Evolutionary conservation across 2,797 vertebrate genomes (phyloP).

Genomic region (Sebastes elongatus): DNA sequence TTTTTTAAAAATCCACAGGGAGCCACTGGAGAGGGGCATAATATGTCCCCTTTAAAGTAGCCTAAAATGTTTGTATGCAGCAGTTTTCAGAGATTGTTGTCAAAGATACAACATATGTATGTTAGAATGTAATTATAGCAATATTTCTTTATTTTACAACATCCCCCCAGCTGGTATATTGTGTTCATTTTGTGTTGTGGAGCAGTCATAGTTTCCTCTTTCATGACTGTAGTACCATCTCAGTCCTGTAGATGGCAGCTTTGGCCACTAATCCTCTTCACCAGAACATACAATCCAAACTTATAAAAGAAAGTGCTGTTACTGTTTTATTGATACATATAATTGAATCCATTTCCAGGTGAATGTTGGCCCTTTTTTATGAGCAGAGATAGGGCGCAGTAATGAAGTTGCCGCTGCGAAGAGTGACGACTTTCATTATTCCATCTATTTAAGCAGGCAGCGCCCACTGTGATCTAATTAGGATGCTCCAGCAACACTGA

Average conservation of each 20-base stretch:
- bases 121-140: background rate
- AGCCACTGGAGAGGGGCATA: too few species aligned
- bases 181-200: accelerated
- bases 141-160: background rate
- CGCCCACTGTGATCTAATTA: conserved; percentile 77
- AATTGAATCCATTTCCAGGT: conserved; percentile 64
- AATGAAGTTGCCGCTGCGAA: conserved; percentile 68
- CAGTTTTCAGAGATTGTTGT: too few species aligned
- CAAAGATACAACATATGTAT: background rate
- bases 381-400: conserved; percentile 32
- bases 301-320: background rate
- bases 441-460: conserved; percentile 57
- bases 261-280: conserved; percentile 16
- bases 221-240: conserved; percentile 16
- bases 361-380: conserved; percentile 39
- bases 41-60: too few species aligned
- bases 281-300: background rate
- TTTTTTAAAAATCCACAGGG: too few species aligned
- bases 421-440: conserved; percentile 72
- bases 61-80: too few species aligned
- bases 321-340: conserved; percentile 51
- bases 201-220: background rate
- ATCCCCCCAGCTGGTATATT: too few species aligned
- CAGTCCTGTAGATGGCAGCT: conserved; percentile 54
- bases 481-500: conserved; percentile 55